These are phyloP conservation scores for Drosophila teissieri DNA, from an alignment of 1,140 invertebrate species.

Conservation along the genomic window DNA sequence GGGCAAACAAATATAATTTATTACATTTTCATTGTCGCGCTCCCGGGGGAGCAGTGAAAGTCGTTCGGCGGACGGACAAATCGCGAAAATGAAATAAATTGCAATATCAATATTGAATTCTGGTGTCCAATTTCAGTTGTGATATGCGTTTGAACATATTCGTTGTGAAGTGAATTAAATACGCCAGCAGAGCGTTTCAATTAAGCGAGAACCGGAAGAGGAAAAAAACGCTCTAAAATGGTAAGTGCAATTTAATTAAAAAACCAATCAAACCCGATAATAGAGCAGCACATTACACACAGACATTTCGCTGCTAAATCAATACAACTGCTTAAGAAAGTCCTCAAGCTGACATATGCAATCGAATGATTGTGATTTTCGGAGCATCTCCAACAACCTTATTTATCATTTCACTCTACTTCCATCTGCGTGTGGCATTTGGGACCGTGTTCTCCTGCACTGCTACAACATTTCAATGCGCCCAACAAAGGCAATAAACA, in stretches of 20 bases:
- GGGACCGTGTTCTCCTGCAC: background rate
- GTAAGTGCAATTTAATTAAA: slow-evolving; percentile 46
- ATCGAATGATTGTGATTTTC: slow-evolving; percentile 62
- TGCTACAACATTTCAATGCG: slow-evolving; percentile 66
- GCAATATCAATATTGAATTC: slow-evolving; percentile 39
- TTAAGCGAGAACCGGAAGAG: slow-evolving; percentile 11
- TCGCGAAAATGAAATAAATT: slow-evolving; percentile 44
- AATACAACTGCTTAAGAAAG: background rate
- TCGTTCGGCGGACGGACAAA: slow-evolving; percentile 7
- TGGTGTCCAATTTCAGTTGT: slow-evolving; percentile 47
- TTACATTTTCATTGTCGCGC: slow-evolving; percentile 39
- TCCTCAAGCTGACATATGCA: slow-evolving; percentile 22
- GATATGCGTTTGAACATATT: slow-evolving; percentile 50
- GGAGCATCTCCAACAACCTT: slow-evolving; percentile 25
- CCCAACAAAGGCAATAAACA: slow-evolving; percentile 75
- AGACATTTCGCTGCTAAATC: background rate
- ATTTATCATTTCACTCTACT: slow-evolving; percentile 21
- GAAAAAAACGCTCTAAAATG: slow-evolving; percentile 51
- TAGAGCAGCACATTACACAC: too few species aligned
- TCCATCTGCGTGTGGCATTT: slow-evolving; percentile 1
- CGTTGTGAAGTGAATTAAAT: slow-evolving; percentile 43
- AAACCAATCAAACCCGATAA: too few species aligned
- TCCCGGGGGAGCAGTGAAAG: slow-evolving; percentile 15
- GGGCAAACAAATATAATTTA: slow-evolving; percentile 46
- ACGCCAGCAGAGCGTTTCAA: slow-evolving; percentile 30